Evolutionary conservation across 2,888 invertebrate species (phyloP), one percentile per base, ranked within the genome.

Genomic region (Drosophila histrio): DNA sequence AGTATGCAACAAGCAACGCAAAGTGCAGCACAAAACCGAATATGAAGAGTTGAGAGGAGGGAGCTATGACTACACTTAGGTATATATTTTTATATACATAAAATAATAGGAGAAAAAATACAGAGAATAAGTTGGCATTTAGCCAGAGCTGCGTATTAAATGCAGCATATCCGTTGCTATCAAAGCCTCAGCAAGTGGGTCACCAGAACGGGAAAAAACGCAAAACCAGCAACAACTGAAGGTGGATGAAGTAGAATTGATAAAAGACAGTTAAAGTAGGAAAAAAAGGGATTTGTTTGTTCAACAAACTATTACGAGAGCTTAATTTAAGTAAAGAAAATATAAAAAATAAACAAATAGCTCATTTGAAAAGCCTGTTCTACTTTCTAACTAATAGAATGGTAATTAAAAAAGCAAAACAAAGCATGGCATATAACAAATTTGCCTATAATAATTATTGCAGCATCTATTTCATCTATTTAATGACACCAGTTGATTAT

Each of bases 1-100:
- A 77, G 79, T 67, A 79, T 77, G 85, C 82, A 85, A 81, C 77
- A 81, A 82, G 69, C 74, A 66, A 64, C 47, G 43, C 39, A 61
- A 61, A 67, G 59, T 77, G 79, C 85, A 69, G 17, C 41, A 38
- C 15, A 38, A 13, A 17, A 17, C 1, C 32, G 7, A 8, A 19
- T 4, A 17, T 1, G 2, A 52, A 28, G 41, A 41, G 30, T 41
- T 44, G 47, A 30, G 22, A n/a, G 8, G 47, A 30, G 22, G 13
- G 8, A 30, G 32, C 11, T 62, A 28, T 13, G 6, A 7, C 17
- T 6, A 19, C 15, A 36, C 26, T 43, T 13, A 19, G 2, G 2
- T 19, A 26, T 7, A 44, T 50, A 13, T 19, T 17, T 46, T 7
- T 26, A 39, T 9, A 64, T 21, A 41, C 32, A 46, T 24, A 50